Base-by-base conservation (phyloP, 2,797 vertebrate species). In the Bradypodion pumilum region DNA sequence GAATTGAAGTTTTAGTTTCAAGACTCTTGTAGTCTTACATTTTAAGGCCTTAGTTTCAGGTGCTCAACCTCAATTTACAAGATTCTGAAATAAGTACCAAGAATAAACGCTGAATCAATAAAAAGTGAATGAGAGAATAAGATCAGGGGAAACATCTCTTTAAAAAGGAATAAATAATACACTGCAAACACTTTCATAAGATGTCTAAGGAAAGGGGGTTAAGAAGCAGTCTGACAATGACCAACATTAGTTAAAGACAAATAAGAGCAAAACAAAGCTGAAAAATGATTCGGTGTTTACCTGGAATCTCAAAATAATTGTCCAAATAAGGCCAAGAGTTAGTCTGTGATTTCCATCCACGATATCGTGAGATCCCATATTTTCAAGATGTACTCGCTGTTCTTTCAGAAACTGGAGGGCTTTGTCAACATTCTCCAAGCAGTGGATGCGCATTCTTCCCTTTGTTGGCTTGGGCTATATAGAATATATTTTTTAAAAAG, bases 341-440 rank as follows among this genome's bases (percentile, higher is more conserved):
- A 99, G 97, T 62, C 98, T 96, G 95, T 99, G 98, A 95, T 99
- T 99, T 32, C 98, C 98, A 85, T 99, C 98, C 23, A 99, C 98
- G 19, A 99, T 99, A 95, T 99, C 98, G 15, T 99, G 98, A 70
- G 98, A 99, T 44, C 98, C 98, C 98, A 99, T 99, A 96, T 99
- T 99, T 94, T 99, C 98, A 86, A 99, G 96, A 92, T 99, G 98
- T 29, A 99, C 98, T 89, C 98, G 92, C 88, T 99, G 98, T 92
- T 99, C 98, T 93, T 99, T 99, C 83, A 99, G 96, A 95, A 99
- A 99, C 95, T 99, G 98, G 63, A 99, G 97, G 6, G 96, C 97
- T 92, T 97, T 97, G 91, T 97, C 97, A 74, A 97, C 97, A 0
- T 97, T 97, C 93, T 97, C 97, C 91, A 97, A 90, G 89, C 97